phyloP scores from a whole-genome alignment of 1,140 invertebrate species.

The Brachionus sp. region DNA sequence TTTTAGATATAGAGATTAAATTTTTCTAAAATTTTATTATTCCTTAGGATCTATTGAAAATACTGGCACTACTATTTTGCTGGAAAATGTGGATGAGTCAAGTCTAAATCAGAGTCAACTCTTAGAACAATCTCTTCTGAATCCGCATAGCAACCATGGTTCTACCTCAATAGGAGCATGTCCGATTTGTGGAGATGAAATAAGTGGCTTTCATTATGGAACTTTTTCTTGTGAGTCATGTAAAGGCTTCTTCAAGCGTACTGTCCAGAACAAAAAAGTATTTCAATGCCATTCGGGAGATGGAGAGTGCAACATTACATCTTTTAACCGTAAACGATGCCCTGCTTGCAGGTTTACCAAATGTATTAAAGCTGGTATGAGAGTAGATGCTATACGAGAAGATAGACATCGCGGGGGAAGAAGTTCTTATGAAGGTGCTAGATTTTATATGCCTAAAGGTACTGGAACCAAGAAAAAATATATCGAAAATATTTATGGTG shows the following conservation, averaged over 20 bases:
- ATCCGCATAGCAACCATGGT: not conserved
- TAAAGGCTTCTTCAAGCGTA: conserved; percentile 96
- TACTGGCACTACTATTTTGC: not conserved
- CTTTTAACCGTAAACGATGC: conserved; percentile 89
- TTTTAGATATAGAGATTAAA: too few relatives aligned
- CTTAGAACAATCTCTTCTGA: not conserved
- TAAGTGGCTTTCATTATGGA: conserved; percentile 62
- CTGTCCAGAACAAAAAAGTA: conserved; percentile 93
- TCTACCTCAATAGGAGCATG: conserved; percentile 69
- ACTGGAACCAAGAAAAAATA: conserved; percentile 49
- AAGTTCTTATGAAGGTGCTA: conserved; percentile 72
- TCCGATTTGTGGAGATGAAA: conserved; percentile 89
- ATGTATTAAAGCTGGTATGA: conserved; percentile 92
- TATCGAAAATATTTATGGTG: conserved; percentile 45
- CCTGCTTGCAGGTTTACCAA: conserved; percentile 94
- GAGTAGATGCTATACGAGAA: conserved; percentile 89
- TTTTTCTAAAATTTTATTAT: not conserved
- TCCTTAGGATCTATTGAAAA: not conserved
- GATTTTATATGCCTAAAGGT: conserved; percentile 46
- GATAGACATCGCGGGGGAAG: conserved; percentile 88
- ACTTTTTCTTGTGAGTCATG: conserved; percentile 94
- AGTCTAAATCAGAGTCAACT: not conserved
- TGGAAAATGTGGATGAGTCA: conserved; percentile 1
- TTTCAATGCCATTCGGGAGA: conserved; percentile 81
- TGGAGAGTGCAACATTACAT: conserved; percentile 79